A percentile compares a stretch with the other conserved stretches of the same genome.
phyloP scores from a whole-genome alignment of 2,113 vertebrate species.

The Orientallactaga bullata region DNA sequence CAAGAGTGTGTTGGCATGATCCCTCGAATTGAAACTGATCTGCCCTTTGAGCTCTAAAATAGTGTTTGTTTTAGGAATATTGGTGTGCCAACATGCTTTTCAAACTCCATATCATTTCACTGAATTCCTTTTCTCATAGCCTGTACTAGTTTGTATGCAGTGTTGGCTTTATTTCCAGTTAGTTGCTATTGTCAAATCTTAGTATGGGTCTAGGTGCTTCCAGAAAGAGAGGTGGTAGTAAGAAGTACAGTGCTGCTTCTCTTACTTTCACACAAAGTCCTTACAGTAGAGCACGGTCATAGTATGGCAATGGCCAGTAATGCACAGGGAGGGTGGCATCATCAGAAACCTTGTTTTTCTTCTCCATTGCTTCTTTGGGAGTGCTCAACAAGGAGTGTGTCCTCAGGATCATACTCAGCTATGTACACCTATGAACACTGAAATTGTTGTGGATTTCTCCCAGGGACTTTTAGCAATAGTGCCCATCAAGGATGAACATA shows the following conservation, averaged over 20 bases:
- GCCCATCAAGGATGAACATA: background rate
- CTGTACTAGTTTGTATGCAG: background rate
- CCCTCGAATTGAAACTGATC: too few species aligned
- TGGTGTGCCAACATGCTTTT: too few species aligned
- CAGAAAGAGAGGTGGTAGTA: background rate
- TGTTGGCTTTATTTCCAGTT: background rate
- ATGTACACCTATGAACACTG: background rate
- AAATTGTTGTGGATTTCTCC: too few species aligned
- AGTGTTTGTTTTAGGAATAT: too few species aligned
- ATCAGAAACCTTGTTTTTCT: background rate
- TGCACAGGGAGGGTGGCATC: background rate
- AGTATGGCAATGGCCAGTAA: background rate
- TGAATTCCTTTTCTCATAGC: background rate
- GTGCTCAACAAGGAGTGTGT: background rate
- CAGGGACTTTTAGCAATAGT: background rate
- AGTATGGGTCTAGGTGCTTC: background rate
- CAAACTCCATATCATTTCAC: too few species aligned
- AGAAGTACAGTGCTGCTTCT: background rate
- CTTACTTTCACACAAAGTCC: background rate
- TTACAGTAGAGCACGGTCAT: background rate
- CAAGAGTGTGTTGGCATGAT: too few species aligned
- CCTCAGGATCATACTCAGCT: background rate
- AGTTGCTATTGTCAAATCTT: background rate
- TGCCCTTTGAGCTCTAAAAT: too few species aligned
- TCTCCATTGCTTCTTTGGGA: background rate